Percentiles rank a stretch among this genome's conserved stretches.
These are phyloP conservation scores for Melanotaenia trifasciata DNA, from an alignment of 2,797 vertebrate species.

Conservation along the genomic window DNA sequence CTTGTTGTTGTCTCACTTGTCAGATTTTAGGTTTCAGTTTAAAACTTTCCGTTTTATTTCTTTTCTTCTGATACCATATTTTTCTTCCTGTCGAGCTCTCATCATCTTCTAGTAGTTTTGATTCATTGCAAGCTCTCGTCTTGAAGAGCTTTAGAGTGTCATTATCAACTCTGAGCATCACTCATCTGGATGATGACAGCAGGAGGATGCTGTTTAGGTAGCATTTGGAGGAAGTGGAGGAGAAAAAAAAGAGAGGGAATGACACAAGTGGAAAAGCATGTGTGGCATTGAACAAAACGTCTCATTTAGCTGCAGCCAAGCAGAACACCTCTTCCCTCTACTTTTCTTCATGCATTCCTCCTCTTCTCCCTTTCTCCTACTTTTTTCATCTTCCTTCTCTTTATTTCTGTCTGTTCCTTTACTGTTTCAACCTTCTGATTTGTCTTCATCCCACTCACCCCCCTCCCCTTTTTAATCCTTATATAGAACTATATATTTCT, in stretches of 20 bases:
- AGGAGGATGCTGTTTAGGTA: background rate
- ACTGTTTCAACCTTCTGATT: background rate
- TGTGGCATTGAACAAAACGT: slow-evolving; percentile 47
- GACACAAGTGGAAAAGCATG: slow-evolving; percentile 38
- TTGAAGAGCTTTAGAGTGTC: background rate
- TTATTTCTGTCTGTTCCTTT: background rate
- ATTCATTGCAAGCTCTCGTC: background rate
- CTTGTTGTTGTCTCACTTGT: too few species aligned
- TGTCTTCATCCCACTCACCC: background rate
- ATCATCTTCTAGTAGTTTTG: background rate
- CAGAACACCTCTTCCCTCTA: slow-evolving; percentile 45
- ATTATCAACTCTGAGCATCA: background rate
- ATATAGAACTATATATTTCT: background rate
- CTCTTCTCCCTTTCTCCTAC: background rate
- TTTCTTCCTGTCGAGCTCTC: background rate
- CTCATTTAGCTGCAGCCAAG: slow-evolving; percentile 60
- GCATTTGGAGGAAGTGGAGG: slow-evolving; percentile 1
- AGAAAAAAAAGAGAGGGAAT: slow-evolving; percentile 23
- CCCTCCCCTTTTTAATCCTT: background rate
- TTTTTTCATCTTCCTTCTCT: background rate
- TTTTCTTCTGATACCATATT: background rate
- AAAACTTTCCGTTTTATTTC: too few species aligned
- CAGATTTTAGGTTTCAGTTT: background rate
- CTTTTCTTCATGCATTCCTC: slow-evolving; percentile 28
- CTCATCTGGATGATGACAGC: background rate